Evolutionary conservation across 2,113 vertebrate species (phyloP).

Genomic region (Acinonyx jubatus): DNA sequence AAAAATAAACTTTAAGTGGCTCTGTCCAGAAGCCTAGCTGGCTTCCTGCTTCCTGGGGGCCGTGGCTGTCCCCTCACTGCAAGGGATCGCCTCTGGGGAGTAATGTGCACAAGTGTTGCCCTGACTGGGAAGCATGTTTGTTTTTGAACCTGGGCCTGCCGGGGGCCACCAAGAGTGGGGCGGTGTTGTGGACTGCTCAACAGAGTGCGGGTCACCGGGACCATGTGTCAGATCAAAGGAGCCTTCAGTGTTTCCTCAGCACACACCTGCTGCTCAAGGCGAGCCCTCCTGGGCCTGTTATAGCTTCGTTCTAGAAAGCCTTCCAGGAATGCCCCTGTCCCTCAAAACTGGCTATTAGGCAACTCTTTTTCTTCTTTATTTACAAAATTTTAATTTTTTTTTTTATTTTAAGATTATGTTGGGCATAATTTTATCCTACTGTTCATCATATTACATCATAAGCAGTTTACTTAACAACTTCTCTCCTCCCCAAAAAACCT

Average conservation of each 20-base stretch:
- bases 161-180: not conserved
- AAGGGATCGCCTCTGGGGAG: not conserved
- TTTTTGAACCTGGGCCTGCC: not conserved
- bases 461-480: not conserved
- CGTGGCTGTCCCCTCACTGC: not conserved
- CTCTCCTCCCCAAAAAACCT: not conserved
- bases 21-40: not conserved
- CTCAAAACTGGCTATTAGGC: rapidly evolving
- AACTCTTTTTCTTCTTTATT: not conserved
- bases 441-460: not conserved
- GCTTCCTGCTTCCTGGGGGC: not conserved
- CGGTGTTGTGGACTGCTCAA: not conserved
- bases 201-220: not conserved
- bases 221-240: not conserved
- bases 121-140: not conserved
- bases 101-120: not conserved
- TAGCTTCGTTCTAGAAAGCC: not conserved
- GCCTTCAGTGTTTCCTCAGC: not conserved
- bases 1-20: no score
- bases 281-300: not conserved
- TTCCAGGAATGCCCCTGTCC: not conserved
- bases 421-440: not conserved
- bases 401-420: not conserved
- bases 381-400: no score
- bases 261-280: not conserved